These are phyloP conservation scores for Protosalanx chinensis DNA, from an alignment of 2,797 vertebrate species.

Conservation along the genomic window DNA sequence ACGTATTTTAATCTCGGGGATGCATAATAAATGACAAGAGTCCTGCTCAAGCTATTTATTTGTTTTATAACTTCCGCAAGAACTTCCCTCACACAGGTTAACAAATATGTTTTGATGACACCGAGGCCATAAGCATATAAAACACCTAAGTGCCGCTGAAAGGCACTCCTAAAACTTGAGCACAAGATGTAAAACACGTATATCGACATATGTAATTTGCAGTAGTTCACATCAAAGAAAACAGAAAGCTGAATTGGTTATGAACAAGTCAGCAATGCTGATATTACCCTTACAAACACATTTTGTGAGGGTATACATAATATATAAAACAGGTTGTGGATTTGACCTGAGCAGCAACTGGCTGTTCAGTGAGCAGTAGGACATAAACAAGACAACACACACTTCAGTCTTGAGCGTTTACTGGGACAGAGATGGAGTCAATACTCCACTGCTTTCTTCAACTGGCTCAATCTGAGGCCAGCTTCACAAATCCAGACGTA, in stretches of 20 bases:
- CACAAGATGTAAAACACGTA: slow-evolving; percentile 49
- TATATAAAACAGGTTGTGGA: slow-evolving; percentile 23
- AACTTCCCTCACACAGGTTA: slow-evolving; percentile 25
- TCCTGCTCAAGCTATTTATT: background rate
- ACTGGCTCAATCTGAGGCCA: slow-evolving; percentile 31
- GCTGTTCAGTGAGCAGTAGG: slow-evolving; percentile 40
- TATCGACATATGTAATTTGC: slow-evolving; percentile 15
- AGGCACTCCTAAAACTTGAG: slow-evolving; percentile 65
- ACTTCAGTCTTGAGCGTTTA: slow-evolving; percentile 32
- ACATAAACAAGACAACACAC: slow-evolving; percentile 31
- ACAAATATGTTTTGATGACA: slow-evolving; percentile 48
- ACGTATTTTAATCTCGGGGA: background rate
- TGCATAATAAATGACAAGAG: background rate
- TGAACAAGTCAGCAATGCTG: slow-evolving; percentile 31
- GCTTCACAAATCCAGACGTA: slow-evolving; percentile 24
- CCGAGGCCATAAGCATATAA: slow-evolving; percentile 46
- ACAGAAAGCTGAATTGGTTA: slow-evolving; percentile 7
- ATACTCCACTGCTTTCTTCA: slow-evolving; percentile 45
- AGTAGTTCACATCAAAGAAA: slow-evolving; percentile 21
- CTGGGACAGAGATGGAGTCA: slow-evolving; percentile 35
- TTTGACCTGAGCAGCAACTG: slow-evolving; percentile 22
- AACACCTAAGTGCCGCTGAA: slow-evolving; percentile 57
- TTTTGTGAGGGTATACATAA: slow-evolving; percentile 38
- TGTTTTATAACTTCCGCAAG: background rate
- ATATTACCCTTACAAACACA: slow-evolving; percentile 44